Base-by-base conservation (phyloP, 2,888 invertebrate species). In the Thalpophila matura region DNA sequence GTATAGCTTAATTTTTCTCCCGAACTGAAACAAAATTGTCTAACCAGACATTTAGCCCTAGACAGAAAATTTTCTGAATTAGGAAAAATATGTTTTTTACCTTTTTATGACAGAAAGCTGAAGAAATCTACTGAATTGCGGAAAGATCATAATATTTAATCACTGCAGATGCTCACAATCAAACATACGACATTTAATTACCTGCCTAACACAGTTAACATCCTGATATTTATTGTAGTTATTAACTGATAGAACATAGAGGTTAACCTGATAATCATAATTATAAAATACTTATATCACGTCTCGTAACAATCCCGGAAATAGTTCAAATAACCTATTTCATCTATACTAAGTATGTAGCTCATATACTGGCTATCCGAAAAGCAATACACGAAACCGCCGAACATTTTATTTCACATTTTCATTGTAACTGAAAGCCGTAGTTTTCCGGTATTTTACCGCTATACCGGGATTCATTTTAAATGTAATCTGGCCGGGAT, bases 401-500 rank as follows among this genome's bases (percentile, higher is more conserved):
- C 45, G 49, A 59, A 50, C 31, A 65, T 54, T 51, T 46, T 60
- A 47, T 26, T 24, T 22, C 31, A 60, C 56, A 53, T 56, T 74
- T n/a, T 56, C 42, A 37, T 0, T 60, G 40, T 59, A 40, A 53
- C 55, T 37, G 57, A 62, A 74, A 47, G 27, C 47, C 26, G 49
- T 31, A 65, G 69, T 59, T 67, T 64, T 62, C 71, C 57, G 63
- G 14, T 29, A 63, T 61, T 70, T 64, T 56, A 55, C 55, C 18
- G 20, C 20, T n/a, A 42, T 55, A 45, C 33, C 33, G 64, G 47
- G 51, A 65, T 85, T 80, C 82, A 77, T 79, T 87, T 83, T 82
- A 82, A 83, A 85, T 78, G 80, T 82, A 83, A 83, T 84, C 79
- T 83, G 70, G 59, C 62, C 75, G 68, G 74, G 59, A 71, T 70